A percentile compares a stretch with the other conserved stretches of the same genome.
These are phyloP conservation scores for Drosophila histrio DNA, from an alignment of 2,888 invertebrate species.

Conservation along the genomic window DNA sequence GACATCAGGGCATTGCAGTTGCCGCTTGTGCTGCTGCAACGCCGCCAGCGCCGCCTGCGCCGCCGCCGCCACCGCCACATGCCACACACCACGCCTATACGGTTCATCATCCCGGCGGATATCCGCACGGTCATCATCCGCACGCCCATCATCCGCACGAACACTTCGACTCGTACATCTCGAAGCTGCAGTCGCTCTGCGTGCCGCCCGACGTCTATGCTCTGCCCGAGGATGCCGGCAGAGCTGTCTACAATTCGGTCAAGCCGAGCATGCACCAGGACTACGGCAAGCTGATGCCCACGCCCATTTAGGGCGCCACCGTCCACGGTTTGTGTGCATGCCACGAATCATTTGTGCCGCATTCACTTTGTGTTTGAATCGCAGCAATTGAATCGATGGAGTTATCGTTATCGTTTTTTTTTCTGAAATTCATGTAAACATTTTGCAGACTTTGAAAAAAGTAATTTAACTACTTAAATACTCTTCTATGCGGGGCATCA, in stretches of 20 bases:
- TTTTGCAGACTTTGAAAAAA: no score
- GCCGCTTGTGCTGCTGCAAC: conserved; percentile 44
- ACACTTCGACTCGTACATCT: conserved; percentile 96
- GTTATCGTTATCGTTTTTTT: no score
- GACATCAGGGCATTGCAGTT: conserved; percentile 43
- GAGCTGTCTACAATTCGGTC: conserved; percentile 94
- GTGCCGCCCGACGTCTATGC: conserved; percentile 91
- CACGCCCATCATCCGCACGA: conserved; percentile 88
- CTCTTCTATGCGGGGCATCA: neutral
- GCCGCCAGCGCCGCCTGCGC: conserved; percentile 46
- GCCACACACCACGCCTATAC: conserved; percentile 81
- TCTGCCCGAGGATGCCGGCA: conserved; percentile 91
- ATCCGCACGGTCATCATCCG: conserved; percentile 84
- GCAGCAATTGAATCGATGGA: neutral
- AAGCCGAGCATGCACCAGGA: conserved; percentile 94
- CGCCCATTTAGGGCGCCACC: conserved; percentile 89
- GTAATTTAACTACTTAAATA: no score
- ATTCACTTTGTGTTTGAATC: neutral
- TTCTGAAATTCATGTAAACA: neutral
- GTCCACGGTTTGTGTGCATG: conserved; percentile 29
- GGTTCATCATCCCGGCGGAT: conserved; percentile 80
- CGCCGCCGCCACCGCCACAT: conserved; percentile 66
- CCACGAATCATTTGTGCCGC: neutral
- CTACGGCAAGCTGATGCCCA: conserved; percentile 92
- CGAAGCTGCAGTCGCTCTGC: conserved; percentile 95